Base-by-base conservation (phyloP, 1,140 invertebrate genomes). In the Trichogramma pretiosum region DNA sequence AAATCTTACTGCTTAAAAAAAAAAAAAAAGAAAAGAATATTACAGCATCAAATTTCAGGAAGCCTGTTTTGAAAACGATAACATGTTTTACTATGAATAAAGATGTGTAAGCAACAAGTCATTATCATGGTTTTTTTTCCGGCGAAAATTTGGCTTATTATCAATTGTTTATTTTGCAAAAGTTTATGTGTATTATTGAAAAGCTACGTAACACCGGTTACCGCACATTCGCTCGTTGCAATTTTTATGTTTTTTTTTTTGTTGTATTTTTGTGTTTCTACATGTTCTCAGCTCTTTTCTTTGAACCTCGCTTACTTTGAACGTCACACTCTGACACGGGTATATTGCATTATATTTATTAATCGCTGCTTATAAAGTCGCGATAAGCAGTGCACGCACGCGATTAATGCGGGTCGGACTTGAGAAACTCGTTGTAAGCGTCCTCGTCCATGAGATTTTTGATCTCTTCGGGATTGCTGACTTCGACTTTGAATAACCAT, bases 401-500 rank as follows among this genome's bases (percentile, higher is more conserved):
- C 28, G 36, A 2, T 59, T 67, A 73, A 56, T 76, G 67, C 21
- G 67, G 72, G 59, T 81, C 76, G 34, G 80, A 77, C 67, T 88
- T 87, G 21, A 94, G 68, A 65, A 84, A 97, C 56, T 80, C 77
- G 39, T 87, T 78, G 72, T 98, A 98, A 37, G 82, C 72, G 18
- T 81, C 74, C 73, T 97, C 90, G 53, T 82, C 77, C 90, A 98
- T 93, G 5, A 98, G 74, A 45, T 72, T 70, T 14, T 87, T 77
- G 4, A 94, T 53, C 71, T 98, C 91, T 14, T 80, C 75, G 21
- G 74, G 71, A 55, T 92, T 79, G 10, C 75, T 74, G 11, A 97
- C 61, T 62, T 90, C 81, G 9, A 98, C 61, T 76, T 95, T 95
- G 62, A 91, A 97, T 4, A 98, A 71, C 94, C 94, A 98, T 39